Evolutionary conservation across 2,888 invertebrate genomes (phyloP), one percentile per base, ranked within the genome.

Genomic region (Caenorhabditis sulstoni): DNA sequence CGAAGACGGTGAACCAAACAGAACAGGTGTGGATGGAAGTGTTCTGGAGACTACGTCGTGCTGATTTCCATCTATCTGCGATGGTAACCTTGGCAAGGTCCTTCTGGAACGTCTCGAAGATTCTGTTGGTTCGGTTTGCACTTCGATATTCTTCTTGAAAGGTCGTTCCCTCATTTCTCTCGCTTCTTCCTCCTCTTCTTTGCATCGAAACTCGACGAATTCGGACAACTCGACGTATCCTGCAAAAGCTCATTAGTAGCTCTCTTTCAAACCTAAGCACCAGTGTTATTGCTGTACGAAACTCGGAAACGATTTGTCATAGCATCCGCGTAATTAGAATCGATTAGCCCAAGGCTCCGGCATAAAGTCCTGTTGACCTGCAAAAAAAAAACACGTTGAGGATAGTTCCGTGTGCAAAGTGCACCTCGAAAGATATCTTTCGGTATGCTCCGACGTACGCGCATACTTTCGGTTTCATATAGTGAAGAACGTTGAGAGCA

Each of bases 391-490:
- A n/a, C n/a, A n/a, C n/a, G n/a, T n/a, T n/a, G n/a, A n/a, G n/a
- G n/a, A n/a, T n/a, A n/a, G 7, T 44, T 37, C 8, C 23, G 5
- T 35, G 22, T 23, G 8, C 35, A 11, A 18, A 18, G n/a, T 9
- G 44, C 3, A 85, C 81, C 65, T 81, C 74, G 64, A 85, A 85
- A 2, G 68, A 59, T 11, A 80, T 57, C 45, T 80, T 82, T 18
- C 83, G 67, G 64, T 84, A 86, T 11, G 83, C 79, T 16, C 83
- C 86, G n/a, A 81, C 81, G 41, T 81, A 84, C 7, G 84, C 85
- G 65, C 83, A 85, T 16, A 86, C 75, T 64, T 79, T 79, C 23
- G 83, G 84, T 47, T 81, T 83, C 78, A 86, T 82, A 29, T 82
- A 81, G 64, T 86, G 81, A 29, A 86, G 65, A 7, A 82, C 79